These are phyloP conservation scores for Trachymyrmex cornetzi DNA, from an alignment of 1,140 invertebrate species.

Conservation along the genomic window DNA sequence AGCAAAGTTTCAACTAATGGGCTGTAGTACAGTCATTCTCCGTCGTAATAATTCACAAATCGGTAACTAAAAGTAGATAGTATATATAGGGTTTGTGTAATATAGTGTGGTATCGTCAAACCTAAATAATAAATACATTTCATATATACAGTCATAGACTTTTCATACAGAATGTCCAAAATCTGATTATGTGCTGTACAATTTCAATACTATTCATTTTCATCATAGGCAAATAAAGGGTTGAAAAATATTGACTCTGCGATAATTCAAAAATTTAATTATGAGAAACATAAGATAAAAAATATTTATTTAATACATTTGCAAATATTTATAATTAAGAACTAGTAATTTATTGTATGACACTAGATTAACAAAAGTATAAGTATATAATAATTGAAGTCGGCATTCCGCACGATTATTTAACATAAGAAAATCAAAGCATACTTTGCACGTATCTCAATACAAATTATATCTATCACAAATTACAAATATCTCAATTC, in stretches of 20 bases:
- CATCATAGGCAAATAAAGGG: constrained; percentile 6
- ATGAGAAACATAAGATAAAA: constrained; percentile 42
- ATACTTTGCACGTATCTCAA: not conserved
- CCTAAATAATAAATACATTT: constrained; percentile 87
- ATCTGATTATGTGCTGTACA: constrained; percentile 74
- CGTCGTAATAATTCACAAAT: constrained; percentile 80
- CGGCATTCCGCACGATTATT: constrained; percentile 6
- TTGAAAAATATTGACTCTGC: constrained; percentile 35
- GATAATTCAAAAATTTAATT: constrained; percentile 32
- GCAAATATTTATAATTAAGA: constrained; percentile 45
- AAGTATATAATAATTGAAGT: constrained; percentile 7
- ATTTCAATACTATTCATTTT: constrained; percentile 38
- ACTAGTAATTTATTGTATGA: constrained; percentile 11
- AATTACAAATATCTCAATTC: constrained; percentile 19
- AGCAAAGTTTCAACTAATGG: constrained; percentile 72
- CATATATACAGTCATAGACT: constrained; percentile 86
- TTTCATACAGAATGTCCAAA: constrained; percentile 84
- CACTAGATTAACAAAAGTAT: constrained; percentile 33
- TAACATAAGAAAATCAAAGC: not conserved
- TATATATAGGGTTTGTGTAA: constrained; percentile 82
- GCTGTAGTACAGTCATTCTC: constrained; percentile 78
- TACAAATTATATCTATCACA: constrained; percentile 19
- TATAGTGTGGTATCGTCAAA: constrained; percentile 84
- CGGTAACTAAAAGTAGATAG: constrained; percentile 84
- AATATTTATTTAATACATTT: constrained; percentile 37